These are phyloP conservation scores for Melipona quadrifasciata DNA, from an alignment of 1,140 invertebrate species.

Conservation along the genomic window DNA sequence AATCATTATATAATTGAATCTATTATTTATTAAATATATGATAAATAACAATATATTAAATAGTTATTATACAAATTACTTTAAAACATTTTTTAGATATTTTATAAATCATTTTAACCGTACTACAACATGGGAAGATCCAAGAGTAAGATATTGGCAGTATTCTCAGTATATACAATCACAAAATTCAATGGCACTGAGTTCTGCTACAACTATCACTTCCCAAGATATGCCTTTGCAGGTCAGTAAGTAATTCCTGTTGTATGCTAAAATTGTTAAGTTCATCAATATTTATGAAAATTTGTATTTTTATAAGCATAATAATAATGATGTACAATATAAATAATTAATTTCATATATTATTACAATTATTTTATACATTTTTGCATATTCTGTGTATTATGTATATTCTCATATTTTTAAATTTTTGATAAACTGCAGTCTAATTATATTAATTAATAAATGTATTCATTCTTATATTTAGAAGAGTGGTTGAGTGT, in stretches of 20 bases:
- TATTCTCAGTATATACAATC: slow-evolving; percentile 78
- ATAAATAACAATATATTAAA: neutral
- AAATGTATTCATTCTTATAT: neutral
- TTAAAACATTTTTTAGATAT: slow-evolving; percentile 82
- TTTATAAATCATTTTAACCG: slow-evolving; percentile 89
- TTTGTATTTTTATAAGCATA: neutral
- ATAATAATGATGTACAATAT: neutral
- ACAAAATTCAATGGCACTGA: slow-evolving; percentile 76
- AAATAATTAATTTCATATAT: neutral
- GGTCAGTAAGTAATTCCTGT: slow-evolving; percentile 74
- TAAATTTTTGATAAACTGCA: neutral
- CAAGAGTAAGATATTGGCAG: slow-evolving; percentile 84
- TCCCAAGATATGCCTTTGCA: slow-evolving; percentile 83
- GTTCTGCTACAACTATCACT: slow-evolving; percentile 79
- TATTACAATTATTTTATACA: neutral
- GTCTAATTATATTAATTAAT: neutral
- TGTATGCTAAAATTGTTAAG: neutral
- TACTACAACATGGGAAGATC: slow-evolving; percentile 87
- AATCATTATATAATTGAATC: neutral
- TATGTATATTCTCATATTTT: neutral
- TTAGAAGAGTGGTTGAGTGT: neutral
- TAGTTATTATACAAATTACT: neutral
- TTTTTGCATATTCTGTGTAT: neutral
- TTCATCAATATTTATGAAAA: neutral
- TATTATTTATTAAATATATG: neutral